phyloP scores from a whole-genome alignment of 2,888 invertebrate genomes.

The Biston betularia region DNA sequence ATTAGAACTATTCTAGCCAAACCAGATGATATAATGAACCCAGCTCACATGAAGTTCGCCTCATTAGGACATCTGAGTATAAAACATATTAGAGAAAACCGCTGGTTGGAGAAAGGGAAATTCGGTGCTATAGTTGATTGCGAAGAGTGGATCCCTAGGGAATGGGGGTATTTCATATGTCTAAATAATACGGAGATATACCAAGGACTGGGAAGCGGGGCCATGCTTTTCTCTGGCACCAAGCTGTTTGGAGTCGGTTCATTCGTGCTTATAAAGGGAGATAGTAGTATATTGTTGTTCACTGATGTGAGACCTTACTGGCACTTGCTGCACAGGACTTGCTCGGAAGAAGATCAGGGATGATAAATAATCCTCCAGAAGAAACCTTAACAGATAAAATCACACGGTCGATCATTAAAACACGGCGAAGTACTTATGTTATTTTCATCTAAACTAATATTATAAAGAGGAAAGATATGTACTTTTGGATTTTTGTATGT shows the following conservation, averaged over 20 bases:
- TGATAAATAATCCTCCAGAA: no score
- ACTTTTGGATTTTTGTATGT: no score
- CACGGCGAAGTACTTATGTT: no score
- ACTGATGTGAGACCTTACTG: conserved; percentile 6
- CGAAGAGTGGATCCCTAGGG: conserved; percentile 1
- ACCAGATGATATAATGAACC: background rate
- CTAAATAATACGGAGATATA: background rate
- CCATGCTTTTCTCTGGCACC: background rate
- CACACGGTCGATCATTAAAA: no score
- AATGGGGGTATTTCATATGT: conserved; percentile 6
- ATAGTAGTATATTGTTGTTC: background rate
- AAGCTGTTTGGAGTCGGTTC: conserved; percentile 2
- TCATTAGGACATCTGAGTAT: background rate
- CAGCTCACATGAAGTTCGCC: background rate
- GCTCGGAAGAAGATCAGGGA: background rate
- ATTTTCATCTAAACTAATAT: no score
- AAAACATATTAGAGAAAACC: no score
- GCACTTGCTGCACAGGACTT: background rate
- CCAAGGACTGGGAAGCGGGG: background rate
- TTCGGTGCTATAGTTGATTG: background rate
- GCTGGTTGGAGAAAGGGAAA: background rate
- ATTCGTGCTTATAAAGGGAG: background rate
- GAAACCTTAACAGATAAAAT: no score
- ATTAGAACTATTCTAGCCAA: background rate
- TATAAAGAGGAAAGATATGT: no score